These are phyloP conservation scores for Ceyx cyanopectus DNA, from an alignment of 2,113 vertebrate genomes.

Conservation along the genomic window DNA sequence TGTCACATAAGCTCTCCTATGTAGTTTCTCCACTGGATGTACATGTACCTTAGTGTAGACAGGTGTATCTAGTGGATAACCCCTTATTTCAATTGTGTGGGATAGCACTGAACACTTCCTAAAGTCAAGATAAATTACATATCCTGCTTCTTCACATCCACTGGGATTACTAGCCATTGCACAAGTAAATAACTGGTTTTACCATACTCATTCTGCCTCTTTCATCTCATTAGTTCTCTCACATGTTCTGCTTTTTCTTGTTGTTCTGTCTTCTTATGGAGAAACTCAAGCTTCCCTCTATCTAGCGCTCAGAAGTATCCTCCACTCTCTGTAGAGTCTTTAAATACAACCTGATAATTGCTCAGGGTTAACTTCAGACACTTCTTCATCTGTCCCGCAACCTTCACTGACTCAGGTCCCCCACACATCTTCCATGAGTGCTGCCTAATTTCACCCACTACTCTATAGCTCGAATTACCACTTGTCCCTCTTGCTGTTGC, in stretches of 20 bases:
- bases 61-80: background rate
- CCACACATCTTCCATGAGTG: background rate
- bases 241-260: accelerated
- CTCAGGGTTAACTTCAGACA: background rate
- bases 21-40: background rate
- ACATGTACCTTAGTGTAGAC: background rate
- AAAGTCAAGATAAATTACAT: background rate
- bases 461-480: background rate
- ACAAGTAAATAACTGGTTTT: background rate
- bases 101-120: background rate
- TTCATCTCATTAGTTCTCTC: background rate
- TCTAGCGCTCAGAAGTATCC: background rate
- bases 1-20: background rate
- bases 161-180: background rate
- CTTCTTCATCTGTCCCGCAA: background rate
- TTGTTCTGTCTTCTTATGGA: background rate
- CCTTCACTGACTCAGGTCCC: background rate
- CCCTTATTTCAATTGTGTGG: background rate
- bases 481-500: background rate
- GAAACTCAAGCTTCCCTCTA: background rate
- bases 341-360: background rate
- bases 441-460: background rate
- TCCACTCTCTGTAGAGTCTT: background rate
- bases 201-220: background rate
- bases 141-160: background rate